A percentile compares a stretch with the other conserved stretches of the same genome.
Evolutionary conservation across 2,113 vertebrate species (phyloP).

Genomic region (human): GRCh38 chr12:124633001-124633500

Average conservation of each 20-base stretch:
- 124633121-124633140: background rate
- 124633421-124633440: too few relatives aligned
- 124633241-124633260: background rate
- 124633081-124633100: fast-evolving
- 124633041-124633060: too few relatives aligned
- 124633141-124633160: background rate
- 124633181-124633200: background rate
- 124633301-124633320: too few relatives aligned
- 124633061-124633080: background rate
- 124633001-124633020: background rate
- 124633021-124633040: background rate
- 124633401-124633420: too few relatives aligned
- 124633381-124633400: background rate
- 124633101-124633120: background rate
- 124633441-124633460: fast-evolving
- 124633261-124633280: too few relatives aligned
- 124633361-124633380: too few relatives aligned
- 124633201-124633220: too few relatives aligned
- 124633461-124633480: fast-evolving
- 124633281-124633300: background rate
- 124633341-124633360: too few relatives aligned
- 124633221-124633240: too few relatives aligned
- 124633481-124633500: fast-evolving
- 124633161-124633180: background rate
- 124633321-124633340: too few relatives aligned